These are phyloP conservation scores for Rynchops niger DNA, from an alignment of 2,113 vertebrate genomes.

Conservation along the genomic window DNA sequence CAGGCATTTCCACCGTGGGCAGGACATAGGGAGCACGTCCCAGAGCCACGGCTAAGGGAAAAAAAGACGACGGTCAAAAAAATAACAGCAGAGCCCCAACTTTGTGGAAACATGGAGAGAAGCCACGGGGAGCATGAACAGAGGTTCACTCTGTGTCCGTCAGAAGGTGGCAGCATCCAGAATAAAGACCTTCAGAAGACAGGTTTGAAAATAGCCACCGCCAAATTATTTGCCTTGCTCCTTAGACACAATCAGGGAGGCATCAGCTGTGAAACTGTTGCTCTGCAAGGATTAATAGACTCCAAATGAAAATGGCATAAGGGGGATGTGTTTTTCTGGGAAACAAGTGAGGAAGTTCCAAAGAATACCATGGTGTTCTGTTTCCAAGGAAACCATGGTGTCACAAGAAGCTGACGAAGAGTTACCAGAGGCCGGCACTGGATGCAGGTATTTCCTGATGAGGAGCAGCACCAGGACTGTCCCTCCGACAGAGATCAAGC, in stretches of 20 bases:
- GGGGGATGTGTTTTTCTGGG: not conserved
- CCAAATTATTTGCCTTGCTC: not conserved
- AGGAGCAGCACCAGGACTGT: not conserved
- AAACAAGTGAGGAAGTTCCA: not conserved
- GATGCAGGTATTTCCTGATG: not conserved
- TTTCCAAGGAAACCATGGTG: not conserved
- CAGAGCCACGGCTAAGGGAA: not conserved
- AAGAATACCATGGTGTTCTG: not conserved
- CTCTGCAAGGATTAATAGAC: not conserved
- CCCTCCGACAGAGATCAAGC: not conserved
- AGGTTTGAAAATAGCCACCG: not conserved
- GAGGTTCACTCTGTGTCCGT: not conserved
- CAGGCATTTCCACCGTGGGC: not conserved
- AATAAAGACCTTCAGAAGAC: not conserved
- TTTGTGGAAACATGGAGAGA: not conserved
- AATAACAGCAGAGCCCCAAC: not conserved
- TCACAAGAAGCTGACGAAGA: not conserved
- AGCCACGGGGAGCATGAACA: not conserved
- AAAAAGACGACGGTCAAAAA: not conserved
- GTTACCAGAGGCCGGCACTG: not conserved
- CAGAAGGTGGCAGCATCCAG: not conserved
- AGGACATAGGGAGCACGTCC: fast-evolving
- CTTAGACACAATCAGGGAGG: not conserved
- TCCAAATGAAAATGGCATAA: not conserved
- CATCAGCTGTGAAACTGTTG: not conserved